Conservation (phyloP, 2,113 vertebrate genomes). For the Anarrhichthys ocellatus region DNA sequence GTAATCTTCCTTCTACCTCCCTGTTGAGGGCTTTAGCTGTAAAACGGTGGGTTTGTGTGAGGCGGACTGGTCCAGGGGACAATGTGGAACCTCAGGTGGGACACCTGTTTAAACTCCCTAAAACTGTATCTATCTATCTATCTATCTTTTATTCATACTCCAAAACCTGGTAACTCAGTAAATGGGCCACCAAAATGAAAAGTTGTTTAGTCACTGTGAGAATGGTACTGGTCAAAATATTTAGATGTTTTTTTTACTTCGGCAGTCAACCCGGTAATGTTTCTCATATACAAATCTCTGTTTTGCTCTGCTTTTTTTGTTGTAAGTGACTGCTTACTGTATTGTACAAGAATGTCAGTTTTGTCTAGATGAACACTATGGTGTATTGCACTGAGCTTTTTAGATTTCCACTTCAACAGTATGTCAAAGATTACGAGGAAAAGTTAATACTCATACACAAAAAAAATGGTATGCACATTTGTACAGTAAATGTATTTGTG, state of each 20-base stretch:
- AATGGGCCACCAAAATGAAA: background rate
- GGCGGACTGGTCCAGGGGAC: conserved; percentile 40
- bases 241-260: background rate
- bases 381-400: no score
- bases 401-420: no score
- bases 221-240: no score
- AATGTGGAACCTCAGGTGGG: conserved; percentile 54
- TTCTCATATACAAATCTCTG: background rate
- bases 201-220: background rate
- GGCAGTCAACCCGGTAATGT: background rate
- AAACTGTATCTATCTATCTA: conserved; percentile 27
- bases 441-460: no score
- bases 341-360: background rate
- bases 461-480: no score
- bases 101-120: conserved; percentile 83
- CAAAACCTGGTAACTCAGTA: no score
- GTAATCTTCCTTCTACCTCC: conserved; percentile 8
- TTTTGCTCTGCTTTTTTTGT: background rate
- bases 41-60: conserved; percentile 60
- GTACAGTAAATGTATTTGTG: no score
- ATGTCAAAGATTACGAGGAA: no score
- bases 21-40: conserved; percentile 19
- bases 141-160: background rate
- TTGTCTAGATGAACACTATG: no score
- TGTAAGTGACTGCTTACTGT: background rate